Evolutionary conservation across 1,140 invertebrate species (phyloP).

Genomic region (Drosophila asahinai): DNA sequence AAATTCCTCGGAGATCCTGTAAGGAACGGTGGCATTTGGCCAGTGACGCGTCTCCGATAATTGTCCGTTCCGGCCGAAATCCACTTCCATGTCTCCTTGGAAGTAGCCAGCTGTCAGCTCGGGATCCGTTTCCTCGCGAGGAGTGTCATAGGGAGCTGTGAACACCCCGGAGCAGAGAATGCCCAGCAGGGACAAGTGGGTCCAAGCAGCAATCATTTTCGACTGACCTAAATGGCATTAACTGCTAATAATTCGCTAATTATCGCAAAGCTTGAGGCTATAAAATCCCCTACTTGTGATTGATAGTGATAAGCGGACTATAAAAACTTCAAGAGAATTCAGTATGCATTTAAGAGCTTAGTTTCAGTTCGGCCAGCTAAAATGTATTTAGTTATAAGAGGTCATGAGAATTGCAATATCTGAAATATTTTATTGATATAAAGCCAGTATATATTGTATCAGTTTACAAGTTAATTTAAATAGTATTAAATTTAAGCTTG

Average conservation of each 20-base stretch:
- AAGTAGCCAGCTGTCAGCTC: conserved; percentile 68
- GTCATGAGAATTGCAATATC: no score
- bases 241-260: conserved; percentile 21
- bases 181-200: conserved; percentile 25
- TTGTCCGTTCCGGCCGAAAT: conserved; percentile 39
- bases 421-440: no score
- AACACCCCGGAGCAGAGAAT: conserved; percentile 10
- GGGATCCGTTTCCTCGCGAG: conserved; percentile 42
- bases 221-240: conserved; percentile 39
- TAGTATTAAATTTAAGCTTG: conserved; percentile 18
- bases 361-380: no score
- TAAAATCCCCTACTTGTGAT: conserved; percentile 27
- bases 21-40: conserved; percentile 84
- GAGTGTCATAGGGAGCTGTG: conserved; percentile 21
- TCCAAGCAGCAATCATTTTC: conserved; percentile 36
- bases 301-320: conserved; percentile 20
- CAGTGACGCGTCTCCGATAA: conserved; percentile 32
- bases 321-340: not conserved
- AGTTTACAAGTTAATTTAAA: no score
- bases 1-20: conserved; percentile 66
- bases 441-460: no score
- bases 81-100: conserved; percentile 64
- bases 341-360: not conserved
- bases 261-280: conserved; percentile 9
- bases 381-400: no score